Evolutionary conservation across 2,113 vertebrate genomes (phyloP).

Genomic region (Narcine bancroftii): DNA sequence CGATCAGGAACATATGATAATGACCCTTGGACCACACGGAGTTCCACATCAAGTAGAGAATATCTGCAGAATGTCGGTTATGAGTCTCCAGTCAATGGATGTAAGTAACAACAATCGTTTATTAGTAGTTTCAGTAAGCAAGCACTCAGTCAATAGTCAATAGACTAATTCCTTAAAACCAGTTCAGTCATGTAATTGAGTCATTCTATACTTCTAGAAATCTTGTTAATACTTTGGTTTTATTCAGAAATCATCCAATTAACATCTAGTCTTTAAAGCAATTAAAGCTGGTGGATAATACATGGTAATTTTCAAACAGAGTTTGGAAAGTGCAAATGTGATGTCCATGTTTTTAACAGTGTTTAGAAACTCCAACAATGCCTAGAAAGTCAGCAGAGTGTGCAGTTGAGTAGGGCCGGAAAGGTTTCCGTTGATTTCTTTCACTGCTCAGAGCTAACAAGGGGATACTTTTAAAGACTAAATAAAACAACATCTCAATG

Average conservation of each 20-base stretch:
- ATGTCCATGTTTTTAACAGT: not conserved
- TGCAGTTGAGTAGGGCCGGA: not conserved
- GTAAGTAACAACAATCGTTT: constrained; percentile 60
- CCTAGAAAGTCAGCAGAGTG: not conserved
- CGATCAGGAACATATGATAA: constrained; percentile 85
- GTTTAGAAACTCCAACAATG: not conserved
- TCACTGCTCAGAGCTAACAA: not conserved
- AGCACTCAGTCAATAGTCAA: not conserved
- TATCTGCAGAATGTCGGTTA: constrained; percentile 77
- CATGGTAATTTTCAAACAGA: not conserved
- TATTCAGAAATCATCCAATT: not conserved
- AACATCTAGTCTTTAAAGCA: not conserved
- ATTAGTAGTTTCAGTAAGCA: not conserved
- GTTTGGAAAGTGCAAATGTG: not conserved
- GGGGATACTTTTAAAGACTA: no score
- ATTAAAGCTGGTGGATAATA: not conserved
- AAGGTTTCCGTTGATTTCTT: not conserved
- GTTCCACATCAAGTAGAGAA: constrained; percentile 89
- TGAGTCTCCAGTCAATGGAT: constrained; percentile 86
- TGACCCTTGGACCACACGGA: constrained; percentile 92
- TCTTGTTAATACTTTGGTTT: not conserved
- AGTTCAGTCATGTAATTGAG: not conserved
- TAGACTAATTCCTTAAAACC: not conserved
- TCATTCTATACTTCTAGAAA: not conserved
- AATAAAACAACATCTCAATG: no score